Evolutionary conservation across 2,888 invertebrate species (phyloP).

Genomic region (Aleiodes testaceus): DNA sequence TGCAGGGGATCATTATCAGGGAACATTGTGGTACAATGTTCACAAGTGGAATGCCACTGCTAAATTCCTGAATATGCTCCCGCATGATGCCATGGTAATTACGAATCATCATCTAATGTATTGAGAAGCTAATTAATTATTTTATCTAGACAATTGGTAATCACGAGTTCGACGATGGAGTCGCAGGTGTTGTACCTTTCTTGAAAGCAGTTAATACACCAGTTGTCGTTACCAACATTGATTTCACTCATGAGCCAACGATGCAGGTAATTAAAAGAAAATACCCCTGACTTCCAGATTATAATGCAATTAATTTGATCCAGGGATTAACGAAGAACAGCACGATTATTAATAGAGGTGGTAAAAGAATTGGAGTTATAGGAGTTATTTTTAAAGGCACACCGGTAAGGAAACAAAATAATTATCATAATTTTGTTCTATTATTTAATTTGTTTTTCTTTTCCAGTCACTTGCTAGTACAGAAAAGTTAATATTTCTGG

Average conservation of each 20-base stretch:
- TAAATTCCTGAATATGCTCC: constrained; percentile 83
- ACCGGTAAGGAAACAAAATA: constrained; percentile 72
- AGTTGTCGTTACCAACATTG: constrained; percentile 85
- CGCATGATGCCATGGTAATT: constrained; percentile 84
- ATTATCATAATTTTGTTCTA: background rate
- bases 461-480: constrained; percentile 79
- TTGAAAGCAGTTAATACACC: constrained; percentile 78
- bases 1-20: constrained; percentile 89
- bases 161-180: constrained; percentile 88
- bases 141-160: constrained; percentile 84
- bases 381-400: constrained; percentile 84
- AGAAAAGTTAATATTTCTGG: constrained; percentile 80
- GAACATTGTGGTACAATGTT: constrained; percentile 87
- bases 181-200: constrained; percentile 83
- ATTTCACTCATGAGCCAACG: constrained; percentile 80
- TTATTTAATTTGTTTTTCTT: constrained; percentile 31
- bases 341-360: constrained; percentile 77
- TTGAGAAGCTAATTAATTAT: background rate
- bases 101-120: background rate
- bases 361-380: constrained; percentile 83
- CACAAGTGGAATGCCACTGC: constrained; percentile 84
- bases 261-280: constrained; percentile 66
- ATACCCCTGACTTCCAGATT: constrained; percentile 43
- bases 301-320: constrained; percentile 43
- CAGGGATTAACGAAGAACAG: constrained; percentile 79